Base-by-base conservation (phyloP, 2,888 invertebrate species). In the Agonopterix arenella region DNA sequence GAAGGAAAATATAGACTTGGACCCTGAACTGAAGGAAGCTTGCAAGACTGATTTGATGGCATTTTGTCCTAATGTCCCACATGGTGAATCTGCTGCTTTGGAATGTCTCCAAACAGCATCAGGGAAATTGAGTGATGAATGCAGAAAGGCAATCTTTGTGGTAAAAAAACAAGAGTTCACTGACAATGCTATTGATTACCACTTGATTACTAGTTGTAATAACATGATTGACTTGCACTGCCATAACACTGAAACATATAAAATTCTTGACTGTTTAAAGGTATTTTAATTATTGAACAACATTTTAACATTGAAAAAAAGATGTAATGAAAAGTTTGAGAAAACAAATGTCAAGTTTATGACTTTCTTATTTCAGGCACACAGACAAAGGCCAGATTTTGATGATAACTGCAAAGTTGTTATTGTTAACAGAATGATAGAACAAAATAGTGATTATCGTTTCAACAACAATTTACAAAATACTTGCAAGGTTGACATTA, bases 371-470 rank as follows among this genome's bases (percentile, higher is more conserved):
- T 85, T 91, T 46, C 79, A 93, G 91, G 90, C 89, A 53, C 92
- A 94, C 70, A 94, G 93, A 64, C 93, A 96, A 67, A 93, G 95
- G 65, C 84, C 91, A 1, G 91, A 92, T 13, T 98, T 98, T 80
- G 95, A 96, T 72, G 92, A 93, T 50, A 94, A 93, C 57, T 98
- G 98, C 73, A 93, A 94, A 70, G 85, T 93, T 49, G 92, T 97
- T 11, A 94, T 98, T n/a, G 91, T 95, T 1, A 94, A 95, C 70
- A 92, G 98, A 61, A 94, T 97, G 92, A 94, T 96, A 57, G 96
- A 97, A 76, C 96, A 96, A 77, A 96, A 96, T 70, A 92, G 94
- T 52, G 98, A 98, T 82, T 96, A 95, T 68, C 92, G 97, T 54
- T 93, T 98, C 55, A 97, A 98, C 84, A 95, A 95, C 2, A 92